A percentile compares a stretch with the other conserved stretches of the same genome.
Evolutionary conservation across 2,797 vertebrate genomes (phyloP).

Genomic region (Poliocrania exsul): DNA sequence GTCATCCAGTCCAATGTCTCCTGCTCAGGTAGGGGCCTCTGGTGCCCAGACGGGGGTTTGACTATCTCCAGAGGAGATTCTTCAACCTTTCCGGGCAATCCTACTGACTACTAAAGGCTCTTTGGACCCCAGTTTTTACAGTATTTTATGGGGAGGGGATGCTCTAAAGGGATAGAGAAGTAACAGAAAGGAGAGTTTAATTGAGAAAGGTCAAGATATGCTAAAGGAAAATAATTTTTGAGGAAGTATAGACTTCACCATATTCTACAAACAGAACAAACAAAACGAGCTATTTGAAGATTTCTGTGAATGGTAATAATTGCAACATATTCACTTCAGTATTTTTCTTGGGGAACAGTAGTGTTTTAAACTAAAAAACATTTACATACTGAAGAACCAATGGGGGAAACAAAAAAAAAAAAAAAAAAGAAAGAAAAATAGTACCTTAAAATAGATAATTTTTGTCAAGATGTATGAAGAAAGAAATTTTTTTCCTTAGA

Average conservation of each 20-base stretch:
- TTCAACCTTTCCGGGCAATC: accelerated
- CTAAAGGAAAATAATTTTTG: not conserved
- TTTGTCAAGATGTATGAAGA: not conserved
- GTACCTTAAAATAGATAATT: not conserved
- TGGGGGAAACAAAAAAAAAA: not conserved
- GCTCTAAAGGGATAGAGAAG: not conserved
- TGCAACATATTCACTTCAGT: not conserved
- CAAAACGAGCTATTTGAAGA: not conserved
- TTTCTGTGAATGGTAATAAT: not conserved
- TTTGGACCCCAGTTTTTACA: not conserved
- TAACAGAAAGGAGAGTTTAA: not conserved
- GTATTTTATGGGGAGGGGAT: not conserved
- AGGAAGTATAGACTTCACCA: not conserved
- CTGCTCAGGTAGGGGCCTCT: not conserved
- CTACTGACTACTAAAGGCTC: not conserved
- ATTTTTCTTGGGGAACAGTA: not conserved
- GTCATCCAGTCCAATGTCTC: not conserved
- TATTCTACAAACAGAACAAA: not conserved
- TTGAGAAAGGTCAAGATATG: not conserved
- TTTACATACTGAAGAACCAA: not conserved
- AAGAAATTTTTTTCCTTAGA: not conserved
- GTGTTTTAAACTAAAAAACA: not conserved
- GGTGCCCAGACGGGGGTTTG: not conserved
- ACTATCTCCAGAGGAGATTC: not conserved
- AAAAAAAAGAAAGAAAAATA: not conserved